Evolutionary conservation across 2,797 vertebrate genomes (phyloP), one percentile per base, ranked within the genome.

Genomic region (Telmatherina bonti): DNA sequence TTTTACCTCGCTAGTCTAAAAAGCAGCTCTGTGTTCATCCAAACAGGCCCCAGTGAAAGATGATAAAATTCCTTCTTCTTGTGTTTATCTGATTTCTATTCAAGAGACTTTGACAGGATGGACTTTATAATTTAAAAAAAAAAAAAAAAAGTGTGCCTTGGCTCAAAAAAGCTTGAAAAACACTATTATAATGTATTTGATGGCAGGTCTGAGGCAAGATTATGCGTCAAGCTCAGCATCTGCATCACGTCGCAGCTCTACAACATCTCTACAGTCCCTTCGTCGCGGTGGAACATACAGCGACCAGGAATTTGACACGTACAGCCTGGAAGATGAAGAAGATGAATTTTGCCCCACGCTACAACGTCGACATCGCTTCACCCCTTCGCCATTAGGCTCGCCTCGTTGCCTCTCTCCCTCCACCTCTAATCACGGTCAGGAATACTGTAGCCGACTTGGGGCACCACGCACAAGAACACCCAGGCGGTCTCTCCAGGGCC

Each of bases 241-340:
- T 0, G 96, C 94, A 2, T 97, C 96, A 0, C 95, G 96, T 0
- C 96, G 96, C 83, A 98, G 96, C 78, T 97, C 96, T 71, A 96
- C 95, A 0, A 94, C 96, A 13, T 98, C 96, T 6, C 90, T 97
- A 43, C 96, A 97, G 85, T 97, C 96, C 0, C 92, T 97, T 84
- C 95, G 96, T 7, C 93, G 95, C 27, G 93, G 93, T 0, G 95
- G 96, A 16, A 96, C 95, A 27, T 97, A 94, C 94, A 97, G 97
- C 0, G 96, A 98, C 87, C 97, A 97, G 87, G 96, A 98, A 74
- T 96, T 97, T 26, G 96, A 97, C 87, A 94, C 94, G 0, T 96
- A 96, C 90, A 97, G 96, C 82, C 90, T 96, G 52, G 97, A 98
- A 83, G 96, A 98, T 0, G 96, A 97, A 78, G 96, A 93, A 11